Evolutionary conservation across 2,797 vertebrate species (phyloP), one percentile per base, ranked within the genome.

Genomic region (Chiropotes sagulatus): DNA sequence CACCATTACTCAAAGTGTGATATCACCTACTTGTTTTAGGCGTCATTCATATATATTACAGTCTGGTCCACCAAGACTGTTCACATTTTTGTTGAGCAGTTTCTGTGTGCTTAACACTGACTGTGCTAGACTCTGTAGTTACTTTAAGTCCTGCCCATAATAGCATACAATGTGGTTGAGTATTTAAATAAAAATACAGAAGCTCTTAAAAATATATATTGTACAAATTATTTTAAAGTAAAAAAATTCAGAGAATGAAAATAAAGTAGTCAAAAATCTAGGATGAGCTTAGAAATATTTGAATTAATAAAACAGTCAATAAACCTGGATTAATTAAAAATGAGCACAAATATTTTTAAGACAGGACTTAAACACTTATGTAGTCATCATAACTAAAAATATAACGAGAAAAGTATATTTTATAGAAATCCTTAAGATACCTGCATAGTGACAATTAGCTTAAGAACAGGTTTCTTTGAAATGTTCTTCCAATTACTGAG

Each of bases 231-330:
- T 57, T 90, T 94, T 73, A 81, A 85, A 15, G 88, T 90, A 70
- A 92, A 94, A 92, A 2, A 82, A 72, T 94, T 93, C 52, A 95
- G 26, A 81, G 85, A 44, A 85, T 83, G 13, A 88, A 95, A 88
- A 82, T 70, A 44, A 79, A 90, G 17, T 15, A 10, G 72, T 67
- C 48, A 52, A 88, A 83, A 73, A 81, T 75, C 28, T 57, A 24
- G 19, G 19, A 57, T 92, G 36, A 41, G 10, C 30, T 33, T 91
- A 86, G 22, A 94, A 17, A 76, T 70, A 85, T 75, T 94, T 89
- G 44, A 95, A 95, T 88, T 93, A 84, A 78, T 11, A 95, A 83
- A 91, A 79, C 9, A 22, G 67, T 94, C 46, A 96, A 30, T 73
- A 76, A 96, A 5, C 24, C 24, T 48, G 14, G 8, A 57, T 61